Base-by-base conservation (phyloP, 2,888 invertebrate genomes). In the Norana najaformis region DNA sequence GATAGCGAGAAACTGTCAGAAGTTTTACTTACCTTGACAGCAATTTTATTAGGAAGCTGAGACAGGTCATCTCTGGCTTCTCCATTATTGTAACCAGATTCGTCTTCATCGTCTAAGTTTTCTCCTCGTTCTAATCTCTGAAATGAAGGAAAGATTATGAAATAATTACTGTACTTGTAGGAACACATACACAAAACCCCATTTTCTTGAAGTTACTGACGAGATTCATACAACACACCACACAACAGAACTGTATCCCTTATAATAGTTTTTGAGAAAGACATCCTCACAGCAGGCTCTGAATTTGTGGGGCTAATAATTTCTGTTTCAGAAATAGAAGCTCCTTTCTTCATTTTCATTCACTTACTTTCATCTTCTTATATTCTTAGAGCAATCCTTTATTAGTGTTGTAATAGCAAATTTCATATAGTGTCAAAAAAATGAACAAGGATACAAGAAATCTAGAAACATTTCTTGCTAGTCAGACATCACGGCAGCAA, bases 1-100 rank as follows among this genome's bases (percentile, higher is more conserved):
- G 16, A 69, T 30, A 83, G 39, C 2, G 38, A 38, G 35, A 89
- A 69, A 35, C 14, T 69, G 53, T 36, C 41, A 35, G 36, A 37
- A 37, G 6, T 20, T 18, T 34, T 30, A 30, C 91, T 89, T 91
- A 94, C 94, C 93, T 93, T 93, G 20, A 94, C 92, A 47, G 94
- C 94, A 8, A 94, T 93, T 90, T 93, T 93, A 89, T 93, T 93
- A 8, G 94, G 94, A 47, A 94, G 91, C 88, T 93, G 92, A 16
- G 94, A 94, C 38, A 95, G 92, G 90, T 94, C 94, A 91, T 95
- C 95, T 82, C 94, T 92, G 6, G 95, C 95, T 90, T 95, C 95
- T 20, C 94, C 95, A 20, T 93, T 93, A 20, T 94, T 94, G 85
- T 93, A 93, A 88, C 94, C 93, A 92, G 94, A 94, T 13, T 93